Conservation (phyloP, 2,888 invertebrate genomes). For the Pollenia angustigena region DNA sequence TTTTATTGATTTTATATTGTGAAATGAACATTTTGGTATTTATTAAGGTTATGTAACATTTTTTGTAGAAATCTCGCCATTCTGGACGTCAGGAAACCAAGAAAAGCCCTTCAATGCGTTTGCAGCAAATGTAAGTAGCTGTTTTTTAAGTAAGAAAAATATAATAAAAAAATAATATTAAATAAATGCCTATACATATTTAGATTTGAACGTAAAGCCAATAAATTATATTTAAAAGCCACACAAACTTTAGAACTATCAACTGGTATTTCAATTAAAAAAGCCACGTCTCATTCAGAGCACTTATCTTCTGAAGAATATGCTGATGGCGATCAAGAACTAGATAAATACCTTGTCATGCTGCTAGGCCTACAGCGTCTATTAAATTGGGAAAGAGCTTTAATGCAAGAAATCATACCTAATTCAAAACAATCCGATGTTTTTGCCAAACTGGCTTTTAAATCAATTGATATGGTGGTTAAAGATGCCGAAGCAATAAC, state of each 20-base stretch:
- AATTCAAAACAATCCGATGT: slow-evolving; percentile 91
- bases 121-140: slow-evolving; percentile 90
- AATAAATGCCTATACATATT: neutral
- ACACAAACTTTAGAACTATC: slow-evolving; percentile 93
- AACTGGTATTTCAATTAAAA: slow-evolving; percentile 90
- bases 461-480: slow-evolving; percentile 93
- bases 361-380: slow-evolving; percentile 93
- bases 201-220: slow-evolving; percentile 91
- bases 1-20: neutral
- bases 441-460: slow-evolving; percentile 92
- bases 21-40: neutral
- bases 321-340: slow-evolving; percentile 89
- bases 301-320: slow-evolving; percentile 83
- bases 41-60: slow-evolving; percentile 34
- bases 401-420: slow-evolving; percentile 94
- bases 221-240: slow-evolving; percentile 92
- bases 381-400: slow-evolving; percentile 93
- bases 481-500: slow-evolving; percentile 94
- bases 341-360: slow-evolving; percentile 92
- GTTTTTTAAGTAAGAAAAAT: neutral
- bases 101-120: slow-evolving; percentile 91
- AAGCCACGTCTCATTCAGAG: slow-evolving; percentile 83
- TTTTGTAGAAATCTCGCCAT: slow-evolving; percentile 81
- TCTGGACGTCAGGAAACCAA: slow-evolving; percentile 90
- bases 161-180: neutral